Base-by-base conservation (phyloP, 2,113 vertebrate species). In the Athene noctua region DNA sequence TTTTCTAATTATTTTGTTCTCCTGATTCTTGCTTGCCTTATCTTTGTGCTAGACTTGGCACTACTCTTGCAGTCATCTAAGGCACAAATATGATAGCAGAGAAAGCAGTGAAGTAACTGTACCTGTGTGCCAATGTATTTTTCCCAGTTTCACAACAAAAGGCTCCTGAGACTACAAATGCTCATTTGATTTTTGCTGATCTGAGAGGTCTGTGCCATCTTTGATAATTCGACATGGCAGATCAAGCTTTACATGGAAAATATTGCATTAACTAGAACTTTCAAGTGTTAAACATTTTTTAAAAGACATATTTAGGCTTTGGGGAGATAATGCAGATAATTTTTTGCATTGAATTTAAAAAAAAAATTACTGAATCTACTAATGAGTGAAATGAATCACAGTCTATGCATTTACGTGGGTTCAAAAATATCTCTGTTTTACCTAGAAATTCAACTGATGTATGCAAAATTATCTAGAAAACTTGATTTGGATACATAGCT, bases 131-230 rank as follows among this genome's bases (percentile, higher is more conserved):
- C 46, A 79, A 27, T 65, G 17, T 59, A 32, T 83, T 94, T 88
- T 85, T 57, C 81, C 65, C 83, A 79, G 17, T 66, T 89, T 94
- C 74, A 80, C 49, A 95, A 59, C 14, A 77, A 93, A 94, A 92
- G 46, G 6, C 65, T 49, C 34, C 72, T 92, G 57, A 70, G 66
- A 84, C 29, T 65, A 36, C 54, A 40, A 95, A 26, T 21, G 32
- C 52, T 95, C 21, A 51, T 97, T 97, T 96, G 58, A 88, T 94
- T 96, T 94, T 97, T 81, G 29, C 65, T 94, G 91, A 95, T 96
- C 72, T 94, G 80, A 97, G 63, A 92, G 14, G 11, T 91, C 59
- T 95, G 30, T 86, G 36, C 71, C 42, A 95, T 92, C 47, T 94
- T 94, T 95, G 75, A 81, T 96, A 94, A 96, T 85, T 96, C 6